Base-by-base conservation (phyloP, 2,888 invertebrate species). In the Heliconius sara region DNA sequence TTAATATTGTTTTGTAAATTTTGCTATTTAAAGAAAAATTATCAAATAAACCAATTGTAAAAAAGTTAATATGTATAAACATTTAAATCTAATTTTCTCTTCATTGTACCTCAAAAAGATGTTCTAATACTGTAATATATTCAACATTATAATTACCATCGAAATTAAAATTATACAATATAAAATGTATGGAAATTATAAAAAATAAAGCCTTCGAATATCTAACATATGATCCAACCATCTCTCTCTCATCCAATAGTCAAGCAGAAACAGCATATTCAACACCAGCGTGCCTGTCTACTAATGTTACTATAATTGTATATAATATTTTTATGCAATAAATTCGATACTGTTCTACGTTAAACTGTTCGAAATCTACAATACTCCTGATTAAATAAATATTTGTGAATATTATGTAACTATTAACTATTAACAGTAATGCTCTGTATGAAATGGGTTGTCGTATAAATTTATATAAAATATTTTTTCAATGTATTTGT, bases 391-490 rank as follows among this genome's bases (percentile, higher is more conserved):
- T 57, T 75, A 80, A 74, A 30, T 75, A 77, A 74, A 63, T 34
- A 76, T 80, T 72, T 82, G 81, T 83, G 75, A 81, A 80, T 73
- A 81, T 65, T 76, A 76, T 80, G 78, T 82, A 82, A 79, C 77
- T 75, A 77, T 74, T 80, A 82, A 79, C 77, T 75, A 77, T 74
- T 80, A 82, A 60, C 60, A 60, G n/a, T n/a, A 60, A 60, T 60
- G 22, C 60, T 60, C 66, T 76, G 80, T 78, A 84, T 89, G 84
- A 91, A 91, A 91, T 90, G 88, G 90, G 92, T 93, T 93, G 93
- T 92, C 91, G 92, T 93, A 93, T 91, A 90, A 90, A 92, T 94
- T 94, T 94, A 91, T 93, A 94, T 91, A 90, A 93, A 92, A 88
- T 92, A 91, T 92, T 91, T 93, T 93, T 92, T 88, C 87, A 87